A percentile compares a stretch with the other conserved stretches of the same genome.
Evolutionary conservation across 1,140 invertebrate genomes (phyloP).

Genomic region (Oryzaephilus surinamensis): DNA sequence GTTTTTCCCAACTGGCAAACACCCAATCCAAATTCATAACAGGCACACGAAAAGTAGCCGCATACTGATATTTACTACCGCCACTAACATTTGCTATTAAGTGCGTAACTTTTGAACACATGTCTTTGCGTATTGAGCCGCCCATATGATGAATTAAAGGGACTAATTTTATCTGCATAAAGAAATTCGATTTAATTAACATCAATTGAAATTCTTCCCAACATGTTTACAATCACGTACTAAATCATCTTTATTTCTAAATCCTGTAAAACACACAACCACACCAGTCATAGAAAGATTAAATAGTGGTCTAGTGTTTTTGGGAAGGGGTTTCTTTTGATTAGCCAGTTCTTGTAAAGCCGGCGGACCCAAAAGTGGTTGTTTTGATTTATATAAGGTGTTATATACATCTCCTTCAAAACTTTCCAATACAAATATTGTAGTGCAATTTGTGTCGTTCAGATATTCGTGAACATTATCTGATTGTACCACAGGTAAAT

Average conservation of each 20-base stretch:
- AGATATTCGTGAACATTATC: conserved; percentile 48
- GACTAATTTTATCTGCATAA: conserved; percentile 64
- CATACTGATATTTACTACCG: conserved; percentile 82
- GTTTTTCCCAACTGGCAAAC: conserved; percentile 67
- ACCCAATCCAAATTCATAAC: conserved; percentile 86
- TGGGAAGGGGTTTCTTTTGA: conserved; percentile 46
- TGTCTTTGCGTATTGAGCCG: conserved; percentile 82
- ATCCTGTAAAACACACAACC: conserved; percentile 82
- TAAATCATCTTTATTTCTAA: conserved; percentile 76
- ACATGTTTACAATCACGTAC: conserved; percentile 40
- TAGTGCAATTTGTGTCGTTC: conserved; percentile 47
- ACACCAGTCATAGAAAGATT: conserved; percentile 75
- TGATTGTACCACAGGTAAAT: conserved; percentile 51
- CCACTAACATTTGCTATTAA: conserved; percentile 77
- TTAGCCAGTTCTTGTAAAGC: conserved; percentile 63
- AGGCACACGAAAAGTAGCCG: conserved; percentile 77
- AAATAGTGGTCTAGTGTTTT: conserved; percentile 66
- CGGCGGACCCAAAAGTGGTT: conserved; percentile 61
- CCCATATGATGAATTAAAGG: conserved; percentile 89
- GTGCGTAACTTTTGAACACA: conserved; percentile 80
- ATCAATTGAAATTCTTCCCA: conserved; percentile 9
- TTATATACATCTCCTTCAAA: conserved; percentile 59
- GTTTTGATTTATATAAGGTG: conserved; percentile 50
- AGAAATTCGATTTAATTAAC: conserved; percentile 5
- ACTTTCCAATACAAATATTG: conserved; percentile 58